Evolutionary conservation across 2,888 invertebrate species (phyloP), one percentile per base, ranked within the genome.

Genomic region (Cryptosula pallasiana): DNA sequence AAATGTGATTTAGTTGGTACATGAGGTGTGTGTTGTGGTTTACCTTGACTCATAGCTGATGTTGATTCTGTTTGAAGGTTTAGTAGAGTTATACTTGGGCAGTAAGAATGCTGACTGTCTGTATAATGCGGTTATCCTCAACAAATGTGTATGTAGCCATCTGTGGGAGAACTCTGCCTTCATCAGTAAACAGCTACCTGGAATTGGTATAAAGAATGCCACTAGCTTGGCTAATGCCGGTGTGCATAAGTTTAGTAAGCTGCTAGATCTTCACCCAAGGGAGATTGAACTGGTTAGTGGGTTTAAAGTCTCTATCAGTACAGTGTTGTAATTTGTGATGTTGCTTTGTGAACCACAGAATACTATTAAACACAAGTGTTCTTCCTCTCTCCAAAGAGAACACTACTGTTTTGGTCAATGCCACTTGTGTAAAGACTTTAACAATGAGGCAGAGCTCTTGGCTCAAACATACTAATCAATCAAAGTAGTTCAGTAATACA

Each of bases 81-180:
- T 85, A 63, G 78, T 83, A 69, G 85, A 85, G 73, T 78, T 83
- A 54, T 71, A 81, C 73, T 78, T 79, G 85, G 77, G 90, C 86
- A 82, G 83, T 84, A 72, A 87, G 23, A 76, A 81, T 57, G 83
- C 78, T 73, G 78, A 79, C 54, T 75, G 89, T 0, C 83, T 90
- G 20, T 79, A 90, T 1, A 89, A 88, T 82, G 84, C 90, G 0
- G 82, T 89, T 29, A 84, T 88, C 35, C 85, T 92, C 72, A 85
- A 88, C 3, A 91, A 92, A 85, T 90, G 91, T 79, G 86, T 91
- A 75, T 78, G 85, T 35, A 88, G 90, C 0, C 88, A 88, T 77
- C 83, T 92, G 58, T 93, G 93, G 92, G 91, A 92, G 79, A 89
- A 91, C 81, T 91, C 91, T 0, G 84, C 84, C 0, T 90, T 87